Evolutionary conservation across 1,140 invertebrate species (phyloP), one percentile per base, ranked within the genome.

Genomic region (Oryctes rhinoceros): DNA sequence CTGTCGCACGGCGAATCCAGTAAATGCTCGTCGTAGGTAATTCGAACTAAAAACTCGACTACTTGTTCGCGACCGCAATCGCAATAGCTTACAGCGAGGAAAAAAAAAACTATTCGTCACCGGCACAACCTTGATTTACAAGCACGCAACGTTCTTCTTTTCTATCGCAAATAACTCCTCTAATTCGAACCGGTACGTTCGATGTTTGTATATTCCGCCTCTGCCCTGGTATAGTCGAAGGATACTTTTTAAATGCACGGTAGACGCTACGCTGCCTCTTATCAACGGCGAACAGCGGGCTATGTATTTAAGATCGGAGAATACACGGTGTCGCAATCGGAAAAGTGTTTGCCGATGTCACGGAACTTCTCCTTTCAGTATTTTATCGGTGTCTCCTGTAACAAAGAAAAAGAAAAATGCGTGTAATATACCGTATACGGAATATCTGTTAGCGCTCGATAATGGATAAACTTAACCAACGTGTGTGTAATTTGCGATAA

Each of bases 31-130:
- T 67, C 18, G 65, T 30, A 30, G 24, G 24, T 71, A 71, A 71
- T 71, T 37, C 24, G 24, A 71, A 24, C 18, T 71, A 71, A 67
- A 67, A 67, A 71, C 65, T 71, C 24, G 20, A 71, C 24, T 71
- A 71, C 65, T 37, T 4, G 20, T 71, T 35, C 65, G 13, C 18
- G 37, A 71, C 65, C 65, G 65, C 65, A 71, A 71, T 24, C 37
- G 65, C 20, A 71, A 37, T 71, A 15, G 35, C 13, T 71, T 71
- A 71, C 65, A 37, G 13, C 20, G 24, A 35, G 18, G 24, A 71
- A 71, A 67, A 71, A 71, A 71, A 67, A 71, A 71, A 71, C 65
- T 71, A 71, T 71, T 71, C 37, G 65, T 71, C 65, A 71, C 35
- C 13, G n/a, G 65, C 65, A 71, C 24, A 71, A 24, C 65, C 65